phyloP scores from a whole-genome alignment of 2,888 invertebrate species.

The Acronicta alni region DNA sequence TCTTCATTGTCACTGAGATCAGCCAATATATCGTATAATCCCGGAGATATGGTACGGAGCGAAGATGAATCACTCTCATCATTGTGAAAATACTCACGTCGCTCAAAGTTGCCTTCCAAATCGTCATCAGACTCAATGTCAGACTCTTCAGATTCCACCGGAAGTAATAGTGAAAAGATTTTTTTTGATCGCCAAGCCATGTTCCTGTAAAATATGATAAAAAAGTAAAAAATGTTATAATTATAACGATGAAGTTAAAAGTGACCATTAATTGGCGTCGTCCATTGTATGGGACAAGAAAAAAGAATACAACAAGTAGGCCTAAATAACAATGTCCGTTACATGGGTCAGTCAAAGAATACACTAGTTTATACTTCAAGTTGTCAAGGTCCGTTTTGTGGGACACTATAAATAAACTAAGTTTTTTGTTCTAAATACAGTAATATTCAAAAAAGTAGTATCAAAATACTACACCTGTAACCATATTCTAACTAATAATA shows the following conservation, averaged over 20 bases:
- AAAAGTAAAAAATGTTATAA: constrained; percentile 5
- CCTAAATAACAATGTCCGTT: constrained; percentile 13
- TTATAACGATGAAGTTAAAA: constrained; percentile 3
- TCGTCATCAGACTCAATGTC: constrained; percentile 18
- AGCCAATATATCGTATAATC: constrained; percentile 6
- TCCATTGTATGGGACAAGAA: constrained; percentile 7
- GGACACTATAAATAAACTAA: constrained; percentile 4
- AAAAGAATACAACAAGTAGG: constrained; percentile 2
- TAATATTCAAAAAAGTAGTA: constrained; percentile 7
- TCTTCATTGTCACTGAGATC: constrained; percentile 16
- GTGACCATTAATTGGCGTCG: constrained; percentile 8
- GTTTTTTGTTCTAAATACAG: constrained; percentile 1
- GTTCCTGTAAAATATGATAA: constrained; percentile 4
- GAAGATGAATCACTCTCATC: constrained; percentile 15
- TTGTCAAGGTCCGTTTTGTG: constrained; percentile 10
- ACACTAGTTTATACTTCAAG: constrained; percentile 8
- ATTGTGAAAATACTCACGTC: constrained; percentile 11
- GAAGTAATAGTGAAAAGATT: constrained; percentile 3
- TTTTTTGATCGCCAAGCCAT: constrained; percentile 10
- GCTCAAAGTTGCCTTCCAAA: constrained; percentile 6
- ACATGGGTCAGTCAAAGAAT: constrained; percentile 14
- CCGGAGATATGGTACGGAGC: constrained; percentile 8
- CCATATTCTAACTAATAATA: constrained; percentile 8
- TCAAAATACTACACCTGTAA: constrained; percentile 7
- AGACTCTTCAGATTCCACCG: constrained; percentile 13